A percentile compares a stretch with the other conserved stretches of the same genome.
phyloP scores from a whole-genome alignment of 1,140 invertebrate species.

The Chrysomallon squamiferum region DNA sequence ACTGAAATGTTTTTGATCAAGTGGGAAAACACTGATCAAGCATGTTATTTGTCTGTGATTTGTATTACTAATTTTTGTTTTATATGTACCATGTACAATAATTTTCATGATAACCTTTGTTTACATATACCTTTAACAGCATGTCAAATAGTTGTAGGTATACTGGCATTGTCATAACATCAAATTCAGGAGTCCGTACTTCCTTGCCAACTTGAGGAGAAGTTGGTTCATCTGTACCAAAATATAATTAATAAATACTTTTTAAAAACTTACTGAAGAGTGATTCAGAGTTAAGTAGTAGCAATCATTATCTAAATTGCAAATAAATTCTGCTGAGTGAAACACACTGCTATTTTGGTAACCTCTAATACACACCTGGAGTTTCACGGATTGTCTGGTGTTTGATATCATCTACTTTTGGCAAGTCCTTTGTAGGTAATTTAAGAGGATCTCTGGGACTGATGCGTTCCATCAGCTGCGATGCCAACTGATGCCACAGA shows the following conservation, averaged over 20 bases:
- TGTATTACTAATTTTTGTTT: no score
- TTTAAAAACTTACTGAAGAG: no score
- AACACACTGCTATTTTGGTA: slow-evolving; percentile 1
- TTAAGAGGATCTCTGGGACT: slow-evolving; percentile 67
- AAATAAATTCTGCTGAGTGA: slow-evolving; percentile 9
- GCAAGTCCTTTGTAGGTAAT: slow-evolving; percentile 60
- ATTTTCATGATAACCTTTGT: no score
- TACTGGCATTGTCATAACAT: slow-evolving; percentile 87
- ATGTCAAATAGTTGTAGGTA: slow-evolving; percentile 92
- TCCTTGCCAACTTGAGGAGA: slow-evolving; percentile 27
- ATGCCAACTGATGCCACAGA: slow-evolving; percentile 90
- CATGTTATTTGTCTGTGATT: no score
- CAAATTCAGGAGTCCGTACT: slow-evolving; percentile 40
- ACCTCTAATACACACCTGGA: slow-evolving; percentile 11
- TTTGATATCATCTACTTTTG: slow-evolving; percentile 53
- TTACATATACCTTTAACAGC: slow-evolving; percentile 77
- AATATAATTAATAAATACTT: no score
- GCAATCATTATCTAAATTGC: no score
- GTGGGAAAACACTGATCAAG: no score
- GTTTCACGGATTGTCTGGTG: slow-evolving; percentile 29
- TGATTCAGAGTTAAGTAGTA: no score
- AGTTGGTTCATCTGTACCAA: no score
- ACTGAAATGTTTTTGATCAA: no score
- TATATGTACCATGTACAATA: no score
- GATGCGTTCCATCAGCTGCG: slow-evolving; percentile 77